Base-by-base conservation (phyloP, 1,140 invertebrate genomes). In the Drosophila repletoides region DNA sequence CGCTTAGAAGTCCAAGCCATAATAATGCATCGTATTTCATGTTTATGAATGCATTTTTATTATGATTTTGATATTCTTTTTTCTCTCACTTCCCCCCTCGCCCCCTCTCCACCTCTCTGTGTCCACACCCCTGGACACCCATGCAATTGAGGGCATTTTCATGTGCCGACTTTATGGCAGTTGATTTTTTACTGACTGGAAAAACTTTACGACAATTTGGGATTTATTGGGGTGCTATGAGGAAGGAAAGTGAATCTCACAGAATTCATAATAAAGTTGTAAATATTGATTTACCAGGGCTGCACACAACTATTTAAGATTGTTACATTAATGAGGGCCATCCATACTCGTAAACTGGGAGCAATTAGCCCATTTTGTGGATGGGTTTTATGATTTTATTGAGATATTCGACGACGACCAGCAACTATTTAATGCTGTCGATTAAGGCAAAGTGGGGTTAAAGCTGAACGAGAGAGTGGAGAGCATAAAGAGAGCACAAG, bases 11-110 rank as follows among this genome's bases (percentile, higher is more conserved):
- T 0, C 14, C 49, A 40, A 36, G 36, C 34, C 22, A 26, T 6
- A 26, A 29, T 7, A 26, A 33, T 61, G 64, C 64, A 72, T 80
- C 72, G 72, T 80, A 86, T 86, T 84, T 84, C 80, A 84, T 84
- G 80, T 84, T 86, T 80, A 84, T 84, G 75, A 84, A 84, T 84
- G 80, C 80, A 69, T 75, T 84, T 84, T 84, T 84, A 84, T 84
- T 84, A 84, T 84, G 79, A 84, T 84, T 69, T 66, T 63, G 38
- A 46, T 51, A 33, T 66, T 56, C 12, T 51, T 64, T 55, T 31
- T 21, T 21, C 17, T 46, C 7, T 31, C 17, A 19, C 38, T 7
- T 22, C 2, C n/a, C 31, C 7, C 4, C 2, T 4, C 4, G 14
- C 1, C 41, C 5, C 5, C 22, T 7, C 15, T 2, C 26, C 5